Percentiles rank a stretch among this genome's conserved stretches.
Evolutionary conservation across 1,140 invertebrate genomes (phyloP).

Genomic region (Euura lappo): DNA sequence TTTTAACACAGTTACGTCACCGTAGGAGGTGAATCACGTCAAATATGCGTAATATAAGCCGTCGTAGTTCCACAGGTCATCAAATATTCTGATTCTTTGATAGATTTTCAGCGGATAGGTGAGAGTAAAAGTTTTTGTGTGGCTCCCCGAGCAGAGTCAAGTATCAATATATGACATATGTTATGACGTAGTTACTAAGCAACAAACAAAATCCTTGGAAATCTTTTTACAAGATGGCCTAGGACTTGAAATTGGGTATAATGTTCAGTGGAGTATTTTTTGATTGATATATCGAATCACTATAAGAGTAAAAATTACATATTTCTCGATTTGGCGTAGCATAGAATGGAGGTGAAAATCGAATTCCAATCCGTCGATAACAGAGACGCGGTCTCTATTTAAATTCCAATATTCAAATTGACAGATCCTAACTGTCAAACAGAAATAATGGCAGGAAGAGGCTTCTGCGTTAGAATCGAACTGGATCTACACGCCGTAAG

Average conservation of each 20-base stretch:
- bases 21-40: no score
- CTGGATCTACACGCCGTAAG: conserved; percentile 56
- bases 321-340: neutral
- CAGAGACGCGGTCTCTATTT: neutral
- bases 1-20: no score
- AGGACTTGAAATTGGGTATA: conserved; percentile 4
- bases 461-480: conserved; percentile 53
- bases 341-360: conserved; percentile 9
- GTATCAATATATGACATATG: neutral
- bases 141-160: no score
- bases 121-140: no score
- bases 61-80: no score
- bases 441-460: conserved; percentile 47
- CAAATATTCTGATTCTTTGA: no score
- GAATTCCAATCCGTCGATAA: neutral
- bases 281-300: neutral
- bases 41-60: no score
- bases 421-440: neutral
- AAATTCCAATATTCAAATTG: neutral
- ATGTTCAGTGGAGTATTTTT: neutral
- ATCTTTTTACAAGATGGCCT: conserved; percentile 10
- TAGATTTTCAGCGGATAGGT: no score
- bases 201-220: neutral
- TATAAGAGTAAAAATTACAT: neutral
- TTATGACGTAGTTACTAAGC: conserved; percentile 2